Conservation (phyloP, 2,113 vertebrate genomes). For the Dasyprocta punctata region DNA sequence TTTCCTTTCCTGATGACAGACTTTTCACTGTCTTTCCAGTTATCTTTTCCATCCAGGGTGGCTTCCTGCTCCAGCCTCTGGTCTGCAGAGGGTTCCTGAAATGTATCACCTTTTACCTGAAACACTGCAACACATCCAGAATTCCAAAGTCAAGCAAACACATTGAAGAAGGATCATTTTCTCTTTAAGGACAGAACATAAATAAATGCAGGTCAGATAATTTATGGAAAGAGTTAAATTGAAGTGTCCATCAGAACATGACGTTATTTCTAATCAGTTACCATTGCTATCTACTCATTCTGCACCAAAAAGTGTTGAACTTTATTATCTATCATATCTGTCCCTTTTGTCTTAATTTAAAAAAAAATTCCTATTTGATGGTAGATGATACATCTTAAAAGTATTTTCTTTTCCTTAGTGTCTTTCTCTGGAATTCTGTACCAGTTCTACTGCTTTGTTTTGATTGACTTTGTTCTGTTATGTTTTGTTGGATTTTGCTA, state of each 20-base stretch:
- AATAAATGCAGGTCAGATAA: background rate
- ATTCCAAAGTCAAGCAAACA: slow-evolving; percentile 10
- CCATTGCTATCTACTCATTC: background rate
- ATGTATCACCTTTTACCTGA: background rate
- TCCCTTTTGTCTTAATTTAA: slow-evolving; percentile 16
- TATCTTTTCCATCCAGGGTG: background rate
- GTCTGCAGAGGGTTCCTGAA: background rate
- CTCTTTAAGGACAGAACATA: background rate
- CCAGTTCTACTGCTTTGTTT: no score
- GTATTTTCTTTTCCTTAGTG: no score
- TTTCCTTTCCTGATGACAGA: no score
- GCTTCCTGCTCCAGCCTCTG: background rate
- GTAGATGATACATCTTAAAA: background rate
- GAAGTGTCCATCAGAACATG: background rate
- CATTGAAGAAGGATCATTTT: background rate
- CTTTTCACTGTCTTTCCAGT: background rate
- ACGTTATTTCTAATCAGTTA: background rate
- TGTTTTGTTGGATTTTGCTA: no score
- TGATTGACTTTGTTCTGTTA: no score
- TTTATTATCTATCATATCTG: background rate
- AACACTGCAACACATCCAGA: background rate
- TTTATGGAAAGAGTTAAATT: background rate
- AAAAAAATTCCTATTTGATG: no score
- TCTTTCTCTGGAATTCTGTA: no score
- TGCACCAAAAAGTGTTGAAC: background rate